Evolutionary conservation across 2,113 vertebrate genomes (phyloP).

Genomic region (Ornithorhynchus anatinus): DNA sequence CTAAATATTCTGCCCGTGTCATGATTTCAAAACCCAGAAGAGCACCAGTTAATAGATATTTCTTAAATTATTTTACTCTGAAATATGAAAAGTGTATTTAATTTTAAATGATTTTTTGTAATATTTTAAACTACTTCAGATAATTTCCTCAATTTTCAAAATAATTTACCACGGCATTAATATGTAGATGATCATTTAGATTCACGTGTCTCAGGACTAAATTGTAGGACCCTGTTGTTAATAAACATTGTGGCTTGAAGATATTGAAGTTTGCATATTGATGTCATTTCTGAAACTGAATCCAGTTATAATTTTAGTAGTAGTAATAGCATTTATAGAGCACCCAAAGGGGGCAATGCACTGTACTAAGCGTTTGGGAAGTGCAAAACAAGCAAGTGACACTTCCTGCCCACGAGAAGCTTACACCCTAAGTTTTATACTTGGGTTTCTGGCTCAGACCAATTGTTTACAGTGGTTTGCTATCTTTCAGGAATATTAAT

Average conservation of each 20-base stretch:
- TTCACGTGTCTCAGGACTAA: conserved; percentile 22
- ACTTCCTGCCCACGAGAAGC: no score
- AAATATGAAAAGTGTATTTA: background rate
- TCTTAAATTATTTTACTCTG: background rate
- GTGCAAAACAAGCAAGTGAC: no score
- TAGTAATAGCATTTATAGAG: no score
- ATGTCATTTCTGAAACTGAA: background rate
- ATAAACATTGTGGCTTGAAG: conserved; percentile 36
- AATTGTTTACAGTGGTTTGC: conserved; percentile 23
- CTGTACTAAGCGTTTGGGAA: no score
- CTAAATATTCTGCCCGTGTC: background rate
- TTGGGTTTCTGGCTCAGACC: conserved; percentile 25
- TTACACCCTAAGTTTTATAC: conserved; percentile 15
- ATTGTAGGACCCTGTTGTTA: background rate
- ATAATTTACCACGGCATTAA: background rate
- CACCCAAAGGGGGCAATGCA: no score
- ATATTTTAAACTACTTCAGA: conserved; percentile 28
- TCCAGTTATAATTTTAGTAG: background rate
- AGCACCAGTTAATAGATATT: background rate
- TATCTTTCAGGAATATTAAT: conserved; percentile 28
- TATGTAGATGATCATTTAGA: conserved; percentile 22
- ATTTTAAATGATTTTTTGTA: background rate
- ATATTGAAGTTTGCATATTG: conserved; percentile 35
- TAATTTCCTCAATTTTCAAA: background rate
- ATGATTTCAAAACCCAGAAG: background rate